phyloP scores from a whole-genome alignment of 2,113 vertebrate species.

The Apodemus sylvaticus region DNA sequence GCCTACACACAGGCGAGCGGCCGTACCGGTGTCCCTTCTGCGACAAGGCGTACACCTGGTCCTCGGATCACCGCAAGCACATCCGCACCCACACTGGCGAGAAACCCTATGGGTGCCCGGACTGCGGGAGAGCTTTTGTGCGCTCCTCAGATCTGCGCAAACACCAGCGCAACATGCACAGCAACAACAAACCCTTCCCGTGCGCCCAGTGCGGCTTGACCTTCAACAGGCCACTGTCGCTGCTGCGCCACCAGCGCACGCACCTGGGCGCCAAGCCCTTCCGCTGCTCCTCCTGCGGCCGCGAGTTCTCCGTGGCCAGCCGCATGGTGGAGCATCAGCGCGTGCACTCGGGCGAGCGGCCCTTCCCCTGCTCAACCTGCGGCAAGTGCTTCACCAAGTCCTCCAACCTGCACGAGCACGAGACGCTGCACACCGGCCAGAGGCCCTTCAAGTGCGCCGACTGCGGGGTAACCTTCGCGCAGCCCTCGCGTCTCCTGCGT shows the following conservation, averaged over 20 bases:
- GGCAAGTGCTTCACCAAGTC: constrained; percentile 66
- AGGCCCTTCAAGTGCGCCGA: constrained; percentile 70
- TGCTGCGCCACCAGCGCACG: constrained; percentile 87
- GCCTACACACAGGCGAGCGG: constrained; percentile 57
- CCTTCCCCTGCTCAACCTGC: constrained; percentile 53
- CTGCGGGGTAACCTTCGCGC: constrained; percentile 65
- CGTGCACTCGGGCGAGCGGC: constrained; percentile 77
- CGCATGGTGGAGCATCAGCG: constrained; percentile 88
- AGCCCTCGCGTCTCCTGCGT: constrained; percentile 50
- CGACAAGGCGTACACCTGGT: constrained; percentile 92
- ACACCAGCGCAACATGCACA: constrained; percentile 85
- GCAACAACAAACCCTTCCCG: constrained; percentile 86
- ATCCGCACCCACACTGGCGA: constrained; percentile 56
- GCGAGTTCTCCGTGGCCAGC: constrained; percentile 84
- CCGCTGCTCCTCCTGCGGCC: constrained; percentile 76
- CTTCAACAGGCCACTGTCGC: constrained; percentile 87
- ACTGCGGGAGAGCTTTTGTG: constrained; percentile 65
- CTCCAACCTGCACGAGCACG: constrained; percentile 61
- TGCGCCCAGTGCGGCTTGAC: constrained; percentile 86
- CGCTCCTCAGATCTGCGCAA: constrained; percentile 60
- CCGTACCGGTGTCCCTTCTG: constrained; percentile 92
- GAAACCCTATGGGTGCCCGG: constrained; percentile 28
- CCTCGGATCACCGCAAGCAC: constrained; percentile 81
- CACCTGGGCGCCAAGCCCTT: constrained; percentile 88
- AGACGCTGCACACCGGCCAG: constrained; percentile 67